A percentile compares a stretch with the other conserved stretches of the same genome.
Conservation (phyloP, 1,140 invertebrate species). For the Physella acuta region DNA sequence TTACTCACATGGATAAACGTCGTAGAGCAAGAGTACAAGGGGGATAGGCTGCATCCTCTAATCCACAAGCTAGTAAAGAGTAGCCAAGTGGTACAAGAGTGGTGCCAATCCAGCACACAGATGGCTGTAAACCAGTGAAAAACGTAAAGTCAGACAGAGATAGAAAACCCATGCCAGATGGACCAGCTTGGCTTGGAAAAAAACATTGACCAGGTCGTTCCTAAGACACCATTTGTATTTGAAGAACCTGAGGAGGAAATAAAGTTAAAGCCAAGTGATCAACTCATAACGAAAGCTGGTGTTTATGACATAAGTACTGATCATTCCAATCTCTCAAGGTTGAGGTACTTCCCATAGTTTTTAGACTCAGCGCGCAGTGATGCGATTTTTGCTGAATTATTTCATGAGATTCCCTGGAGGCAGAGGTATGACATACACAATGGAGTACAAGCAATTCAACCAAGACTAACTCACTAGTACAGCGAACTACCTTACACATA, state of each 20-base stretch:
- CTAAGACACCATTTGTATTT: conserved; percentile 46
- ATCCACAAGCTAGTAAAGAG: not conserved
- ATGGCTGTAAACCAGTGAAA: not conserved
- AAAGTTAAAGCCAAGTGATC: too few species aligned
- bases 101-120: too few species aligned
- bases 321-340: conserved; percentile 51
- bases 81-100: not conserved
- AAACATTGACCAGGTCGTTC: conserved; percentile 43
- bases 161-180: not conserved
- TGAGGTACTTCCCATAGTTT: conserved; percentile 56
- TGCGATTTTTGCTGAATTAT: conserved; percentile 54
- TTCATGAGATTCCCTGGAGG: conserved; percentile 61
- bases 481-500: conserved; percentile 63
- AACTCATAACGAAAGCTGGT: too few species aligned
- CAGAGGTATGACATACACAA: conserved; percentile 56
- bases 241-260: conserved; percentile 46
- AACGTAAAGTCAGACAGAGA: not conserved
- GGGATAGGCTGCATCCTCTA: conserved; percentile 50
- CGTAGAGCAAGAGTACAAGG: conserved; percentile 50
- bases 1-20: too few species aligned
- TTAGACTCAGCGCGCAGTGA: conserved; percentile 52
- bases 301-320: conserved; percentile 52
- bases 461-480: conserved; percentile 63
- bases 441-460: conserved; percentile 58
- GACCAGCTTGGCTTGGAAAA: conserved; percentile 50